Conservation (phyloP, 2,797 vertebrate genomes). For the Poeciliopsis paucimaculata region DNA sequence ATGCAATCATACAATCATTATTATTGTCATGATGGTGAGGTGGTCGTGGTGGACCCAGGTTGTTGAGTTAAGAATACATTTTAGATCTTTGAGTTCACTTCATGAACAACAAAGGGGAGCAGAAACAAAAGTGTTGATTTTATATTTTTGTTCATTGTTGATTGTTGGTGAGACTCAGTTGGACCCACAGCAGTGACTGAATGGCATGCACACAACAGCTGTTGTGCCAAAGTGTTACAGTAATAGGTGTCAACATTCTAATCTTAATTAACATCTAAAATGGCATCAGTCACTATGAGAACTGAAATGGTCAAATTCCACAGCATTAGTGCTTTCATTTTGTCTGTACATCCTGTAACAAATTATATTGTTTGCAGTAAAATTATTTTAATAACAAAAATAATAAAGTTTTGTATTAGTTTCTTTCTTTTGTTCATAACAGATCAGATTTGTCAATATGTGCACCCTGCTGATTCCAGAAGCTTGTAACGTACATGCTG, state of each 20-base stretch:
- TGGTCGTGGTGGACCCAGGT: too few relatives aligned
- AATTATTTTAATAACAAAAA: not conserved
- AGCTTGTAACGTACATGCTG: not conserved
- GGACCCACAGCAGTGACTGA: not conserved
- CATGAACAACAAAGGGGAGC: too few relatives aligned
- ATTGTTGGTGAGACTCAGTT: not conserved
- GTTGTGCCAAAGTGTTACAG: not conserved
- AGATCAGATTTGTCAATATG: not conserved
- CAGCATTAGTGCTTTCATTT: not conserved
- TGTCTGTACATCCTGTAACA: not conserved
- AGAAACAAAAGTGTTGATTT: too few relatives aligned
- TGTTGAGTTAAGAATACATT: too few relatives aligned
- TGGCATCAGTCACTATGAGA: not conserved
- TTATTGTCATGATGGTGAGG: not conserved
- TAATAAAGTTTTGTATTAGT: not conserved
- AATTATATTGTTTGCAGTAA: not conserved
- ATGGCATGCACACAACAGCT: not conserved
- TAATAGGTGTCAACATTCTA: not conserved
- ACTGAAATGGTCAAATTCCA: not conserved
- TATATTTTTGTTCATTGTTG: too few relatives aligned
- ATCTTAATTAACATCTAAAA: not conserved
- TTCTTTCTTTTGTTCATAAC: not conserved
- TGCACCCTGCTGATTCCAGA: not conserved
- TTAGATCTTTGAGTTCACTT: too few relatives aligned
- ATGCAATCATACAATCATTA: not conserved